These are phyloP conservation scores for Hypocryptadius cinnamomeus DNA, from an alignment of 2,113 vertebrate genomes.

Conservation along the genomic window DNA sequence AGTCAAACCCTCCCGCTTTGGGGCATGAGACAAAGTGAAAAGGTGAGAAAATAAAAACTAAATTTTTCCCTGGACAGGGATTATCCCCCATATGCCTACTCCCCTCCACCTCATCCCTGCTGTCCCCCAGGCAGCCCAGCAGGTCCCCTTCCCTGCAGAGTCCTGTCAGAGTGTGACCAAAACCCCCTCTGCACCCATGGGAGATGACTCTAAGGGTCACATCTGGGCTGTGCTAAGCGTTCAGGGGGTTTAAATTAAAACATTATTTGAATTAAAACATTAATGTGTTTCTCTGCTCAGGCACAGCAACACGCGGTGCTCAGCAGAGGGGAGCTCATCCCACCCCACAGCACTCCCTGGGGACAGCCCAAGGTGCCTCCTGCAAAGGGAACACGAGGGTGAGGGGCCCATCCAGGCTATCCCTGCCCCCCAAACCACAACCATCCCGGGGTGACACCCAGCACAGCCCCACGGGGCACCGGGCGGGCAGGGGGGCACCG, in stretches of 20 bases:
- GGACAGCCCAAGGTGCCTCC: neutral
- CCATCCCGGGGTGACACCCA: neutral
- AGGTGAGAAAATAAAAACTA: neutral
- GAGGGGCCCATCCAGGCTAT: neutral
- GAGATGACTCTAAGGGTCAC: neutral
- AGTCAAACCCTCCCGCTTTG: neutral
- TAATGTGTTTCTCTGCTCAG: rapidly evolving
- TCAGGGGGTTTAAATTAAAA: neutral
- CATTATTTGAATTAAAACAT: neutral
- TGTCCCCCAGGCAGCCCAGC: neutral
- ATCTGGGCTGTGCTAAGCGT: neutral
- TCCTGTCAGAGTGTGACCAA: neutral
- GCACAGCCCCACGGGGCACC: neutral
- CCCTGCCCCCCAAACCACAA: neutral
- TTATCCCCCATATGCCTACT: neutral
- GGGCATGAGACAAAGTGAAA: neutral
- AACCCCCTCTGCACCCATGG: neutral
- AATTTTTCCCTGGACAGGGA: neutral
- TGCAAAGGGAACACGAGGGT: neutral
- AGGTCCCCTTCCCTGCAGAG: neutral
- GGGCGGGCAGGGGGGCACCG: rapidly evolving
- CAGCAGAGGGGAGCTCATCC: neutral
- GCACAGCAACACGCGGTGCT: rapidly evolving
- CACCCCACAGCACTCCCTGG: neutral
- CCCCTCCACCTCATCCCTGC: neutral